Base-by-base conservation (phyloP, 2,888 invertebrate species). In the Pyrochroa serraticornis region DNA sequence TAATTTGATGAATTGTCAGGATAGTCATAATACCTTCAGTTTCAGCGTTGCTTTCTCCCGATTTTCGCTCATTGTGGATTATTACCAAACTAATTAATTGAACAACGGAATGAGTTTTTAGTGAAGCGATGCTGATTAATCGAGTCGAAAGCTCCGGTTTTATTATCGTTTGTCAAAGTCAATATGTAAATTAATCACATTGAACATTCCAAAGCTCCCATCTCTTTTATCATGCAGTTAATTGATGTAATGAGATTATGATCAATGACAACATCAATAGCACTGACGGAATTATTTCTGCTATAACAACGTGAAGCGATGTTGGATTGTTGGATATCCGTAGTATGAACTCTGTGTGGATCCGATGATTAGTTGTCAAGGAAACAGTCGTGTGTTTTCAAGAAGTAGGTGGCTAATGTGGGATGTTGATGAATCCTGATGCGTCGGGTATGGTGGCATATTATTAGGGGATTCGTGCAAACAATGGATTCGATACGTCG, bases 401-500 rank as follows among this genome's bases (percentile, higher is more conserved):
- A 22, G 22, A 5, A 22, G 51, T 52, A 30, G 38, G 13, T 38
- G 34, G 39, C 31, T 22, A 22, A 37, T 32, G 35, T 39, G 10
- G 14, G 34, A 37, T 38, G 44, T 38, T 38, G 39, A 8, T 51
- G 44, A 46, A 53, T 45, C 46, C 46, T 14, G 10, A 41, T 41
- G 35, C 46, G 36, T 46, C 54, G 47, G 52, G 45, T 52, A 46
- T 38, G 45, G 36, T 54, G 52, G 54, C 60, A 60, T 62, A 62
- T 62, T 62, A 64, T 64, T 64, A 60, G 54, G 36, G 57, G 54
- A 59, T 64, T 62, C 64, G 38, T 42, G 50, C 22, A 53, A 42
- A 64, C 62, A 62, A 62, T 64, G 58, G 55, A 58, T 62, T 60
- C 64, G 60, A 62, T 60, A 31, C 55, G 53, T 35, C 48, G 9